Evolutionary conservation across 2,888 invertebrate species (phyloP), one percentile per base, ranked within the genome.

Genomic region (Phrixothrix hirtus): DNA sequence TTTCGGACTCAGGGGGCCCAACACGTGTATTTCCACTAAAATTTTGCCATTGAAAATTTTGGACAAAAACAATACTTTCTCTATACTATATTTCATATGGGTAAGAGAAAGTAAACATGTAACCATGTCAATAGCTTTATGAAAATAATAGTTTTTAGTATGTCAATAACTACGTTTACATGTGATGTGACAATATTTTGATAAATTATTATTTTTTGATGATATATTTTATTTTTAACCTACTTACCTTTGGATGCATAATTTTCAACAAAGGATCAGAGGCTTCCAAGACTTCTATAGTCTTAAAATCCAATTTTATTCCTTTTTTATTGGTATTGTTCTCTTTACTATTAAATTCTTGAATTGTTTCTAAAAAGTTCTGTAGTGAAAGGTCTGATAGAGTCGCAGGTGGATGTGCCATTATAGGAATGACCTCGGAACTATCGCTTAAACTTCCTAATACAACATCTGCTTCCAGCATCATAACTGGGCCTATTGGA

Each of bases 301-400:
- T 81, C 74, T 95, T 95, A 70, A 95, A 94, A 75, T 95, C 94
- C 32, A 95, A 76, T 71, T 95, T 95, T 1, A 93, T 83, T 0
- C 93, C 94, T 70, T 90, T 92, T 55, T 64, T 69, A n/a, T 70
- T 63, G 1, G 70, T 53, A 21, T 75, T 76, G 30, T 77, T 77
- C 65, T 81, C 79, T 58, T 79, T 75, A 7, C 76, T 72, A 9
- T 82, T 73, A 26, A 87, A 84, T 0, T 78, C 75, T 1, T 76
- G 70, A 6, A 61, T 57, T 3, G 35, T 43, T 6, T 34, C 45
- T 5, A 95, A 74, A 78, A 94, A 95, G 10, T 83, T 80, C 1
- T 84, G 78, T 12, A 95, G 78, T 1, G 88, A 83, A 26, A 95
- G 78, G 74, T 94, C 89, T 0, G 92, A 92, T 9, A 74, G 77